phyloP scores from a whole-genome alignment of 2,113 vertebrate species.

The Emberiza fucata region DNA sequence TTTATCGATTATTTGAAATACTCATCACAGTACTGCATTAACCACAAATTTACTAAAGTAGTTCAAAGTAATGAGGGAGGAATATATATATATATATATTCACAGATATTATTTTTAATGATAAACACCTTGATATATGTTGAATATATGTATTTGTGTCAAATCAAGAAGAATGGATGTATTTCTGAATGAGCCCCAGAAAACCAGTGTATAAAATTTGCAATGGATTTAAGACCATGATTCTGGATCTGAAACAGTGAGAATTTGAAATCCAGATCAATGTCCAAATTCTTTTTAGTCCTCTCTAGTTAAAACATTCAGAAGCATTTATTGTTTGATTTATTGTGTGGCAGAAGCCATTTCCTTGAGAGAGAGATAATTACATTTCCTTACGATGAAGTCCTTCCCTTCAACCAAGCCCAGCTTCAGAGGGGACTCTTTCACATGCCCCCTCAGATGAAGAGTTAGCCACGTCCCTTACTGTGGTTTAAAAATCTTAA shows the following conservation, averaged over 20 bases:
- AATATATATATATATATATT: not conserved
- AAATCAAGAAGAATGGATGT: not conserved
- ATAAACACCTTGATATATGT: not conserved
- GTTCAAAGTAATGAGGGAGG: not conserved
- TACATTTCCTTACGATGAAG: not conserved
- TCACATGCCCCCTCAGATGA: not conserved
- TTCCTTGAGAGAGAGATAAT: not conserved
- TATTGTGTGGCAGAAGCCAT: not conserved
- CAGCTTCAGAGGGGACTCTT: not conserved
- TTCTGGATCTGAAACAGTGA: not conserved
- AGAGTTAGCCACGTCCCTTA: conserved; percentile 31
- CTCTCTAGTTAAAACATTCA: not conserved
- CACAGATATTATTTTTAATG: not conserved
- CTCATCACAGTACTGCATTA: not conserved
- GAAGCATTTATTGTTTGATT: not conserved
- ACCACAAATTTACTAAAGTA: not conserved
- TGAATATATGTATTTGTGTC: not conserved
- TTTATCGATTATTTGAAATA: not conserved
- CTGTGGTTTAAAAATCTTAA: conserved; percentile 66
- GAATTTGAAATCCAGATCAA: not conserved
- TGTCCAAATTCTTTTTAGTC: not conserved
- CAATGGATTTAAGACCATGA: not conserved
- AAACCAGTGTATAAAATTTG: not conserved
- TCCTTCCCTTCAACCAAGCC: not conserved
- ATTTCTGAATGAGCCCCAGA: not conserved